Conservation (phyloP, 2,888 invertebrate species). For the Nymphalis polychloros region DNA sequence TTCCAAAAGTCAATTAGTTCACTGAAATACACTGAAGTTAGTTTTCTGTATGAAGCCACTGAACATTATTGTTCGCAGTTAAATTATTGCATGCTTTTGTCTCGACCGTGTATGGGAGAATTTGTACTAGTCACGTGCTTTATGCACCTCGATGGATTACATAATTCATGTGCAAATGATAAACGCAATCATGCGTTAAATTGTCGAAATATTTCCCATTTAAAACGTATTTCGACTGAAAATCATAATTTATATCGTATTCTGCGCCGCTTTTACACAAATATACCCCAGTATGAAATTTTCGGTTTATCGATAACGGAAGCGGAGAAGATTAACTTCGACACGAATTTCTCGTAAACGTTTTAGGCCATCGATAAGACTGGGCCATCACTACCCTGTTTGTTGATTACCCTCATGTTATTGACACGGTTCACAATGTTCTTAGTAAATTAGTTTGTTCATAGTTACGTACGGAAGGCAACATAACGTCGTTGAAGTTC, state of each 20-base stretch:
- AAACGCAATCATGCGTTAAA: constrained; percentile 12
- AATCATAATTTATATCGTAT: constrained; percentile 24
- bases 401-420: constrained; percentile 37
- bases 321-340: constrained; percentile 67
- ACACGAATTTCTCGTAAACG: constrained; percentile 75
- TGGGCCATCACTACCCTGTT: constrained; percentile 34
- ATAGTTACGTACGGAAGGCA: constrained; percentile 16
- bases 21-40: constrained; percentile 3
- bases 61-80: constrained; percentile 12
- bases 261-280: constrained; percentile 18
- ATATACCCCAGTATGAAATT: constrained; percentile 53
- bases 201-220: constrained; percentile 13
- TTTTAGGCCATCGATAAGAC: constrained; percentile 68
- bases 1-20: constrained; percentile 6
- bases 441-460: constrained; percentile 32
- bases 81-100: constrained; percentile 12
- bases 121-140: constrained; percentile 5
- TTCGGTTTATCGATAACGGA: constrained; percentile 73
- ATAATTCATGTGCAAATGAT: constrained; percentile 8
- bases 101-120: background rate
- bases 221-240: constrained; percentile 23
- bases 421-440: constrained; percentile 32
- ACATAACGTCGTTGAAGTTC: too few species aligned
- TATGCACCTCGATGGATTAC: constrained; percentile 13
- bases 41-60: constrained; percentile 10